Evolutionary conservation across 2,797 vertebrate genomes (phyloP), one percentile per base, ranked within the genome.

Genomic region (Neoniphon sammara): DNA sequence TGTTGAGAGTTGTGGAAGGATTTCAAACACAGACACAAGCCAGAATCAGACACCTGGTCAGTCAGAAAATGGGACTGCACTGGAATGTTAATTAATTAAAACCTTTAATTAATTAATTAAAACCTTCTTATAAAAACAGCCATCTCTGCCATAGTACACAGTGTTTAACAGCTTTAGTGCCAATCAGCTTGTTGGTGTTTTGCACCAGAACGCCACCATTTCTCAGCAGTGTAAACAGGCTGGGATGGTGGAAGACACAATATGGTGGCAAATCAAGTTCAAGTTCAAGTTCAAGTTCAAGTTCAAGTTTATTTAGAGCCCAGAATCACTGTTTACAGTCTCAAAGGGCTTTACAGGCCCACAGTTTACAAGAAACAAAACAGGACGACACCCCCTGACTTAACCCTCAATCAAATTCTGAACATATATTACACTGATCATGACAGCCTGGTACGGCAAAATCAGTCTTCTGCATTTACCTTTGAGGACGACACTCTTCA

Each of bases 401-500:
- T n/a, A n/a, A n/a, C n/a, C n/a, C n/a, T n/a, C 49, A 52, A 6
- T 52, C 5, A 36, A 57, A 59, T 47, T 10, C n/a, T 10, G 18
- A 2, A 64, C 60, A 15, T 14, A 15, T n/a, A 54, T 54, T n/a
- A 54, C 52, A 54, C 10, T 14, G 20, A 54, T 14, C 10, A 10
- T 27, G 23, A 31, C 54, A 30, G 53, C 15, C 5, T 27, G 27
- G 1, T 30, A 12, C 7, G 14, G 27, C 6, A 25, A 58, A 58
- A 46, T 3, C 17, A 49, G n/a, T 60, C 15, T 14, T 63, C 12
- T 53, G 25, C 23, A 9, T 2, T 66, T 71, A 93, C 92, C 93
- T 90, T 80, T 85, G 1, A 93, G 49, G 36, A 80, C 60, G 23
- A 77, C 62, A 7, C 62, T 90, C 67, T 18, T 88, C 0, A 25